Percentiles rank a stretch among this genome's conserved stretches.
Evolutionary conservation across 2,888 invertebrate genomes (phyloP).

Genomic region (Chrysolina americana): DNA sequence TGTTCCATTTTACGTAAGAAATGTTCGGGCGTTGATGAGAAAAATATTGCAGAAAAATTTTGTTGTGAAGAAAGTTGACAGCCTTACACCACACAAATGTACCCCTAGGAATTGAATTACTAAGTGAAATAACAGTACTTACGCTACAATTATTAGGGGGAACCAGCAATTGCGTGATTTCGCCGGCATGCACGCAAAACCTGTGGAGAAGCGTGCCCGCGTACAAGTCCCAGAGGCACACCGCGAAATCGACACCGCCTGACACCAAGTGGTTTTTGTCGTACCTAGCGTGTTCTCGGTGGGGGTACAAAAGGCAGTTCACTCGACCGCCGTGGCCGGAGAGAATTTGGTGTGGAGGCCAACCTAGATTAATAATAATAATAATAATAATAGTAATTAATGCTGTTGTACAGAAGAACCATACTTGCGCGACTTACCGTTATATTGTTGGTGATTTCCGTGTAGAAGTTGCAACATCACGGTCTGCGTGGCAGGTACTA

Average conservation of each 20-base stretch:
- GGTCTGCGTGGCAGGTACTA: conserved; percentile 95
- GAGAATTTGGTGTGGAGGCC: conserved; percentile 91
- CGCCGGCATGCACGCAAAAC: conserved; percentile 98
- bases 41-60: neutral
- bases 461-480: conserved; percentile 93
- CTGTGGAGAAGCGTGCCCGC: conserved; percentile 91
- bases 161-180: conserved; percentile 93
- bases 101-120: conserved; percentile 25
- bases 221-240: conserved; percentile 96
- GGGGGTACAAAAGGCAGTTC: conserved; percentile 95
- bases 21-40: too few relatives aligned
- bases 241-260: conserved; percentile 98
- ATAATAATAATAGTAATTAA: too few relatives aligned
- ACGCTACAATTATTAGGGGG: conserved; percentile 93
- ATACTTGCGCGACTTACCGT: conserved; percentile 71
- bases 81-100: too few relatives aligned
- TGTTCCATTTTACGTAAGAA: too few relatives aligned
- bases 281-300: conserved; percentile 90
- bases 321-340: conserved; percentile 94
- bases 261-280: conserved; percentile 92
- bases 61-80: too few relatives aligned
- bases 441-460: conserved; percentile 86
- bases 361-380: conserved; percentile 73
- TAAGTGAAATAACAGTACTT: conserved; percentile 64
- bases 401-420: neutral